These are phyloP conservation scores for Chlorocebus sabaeus DNA, from an alignment of 2,113 vertebrate genomes.

Conservation along the genomic window DNA sequence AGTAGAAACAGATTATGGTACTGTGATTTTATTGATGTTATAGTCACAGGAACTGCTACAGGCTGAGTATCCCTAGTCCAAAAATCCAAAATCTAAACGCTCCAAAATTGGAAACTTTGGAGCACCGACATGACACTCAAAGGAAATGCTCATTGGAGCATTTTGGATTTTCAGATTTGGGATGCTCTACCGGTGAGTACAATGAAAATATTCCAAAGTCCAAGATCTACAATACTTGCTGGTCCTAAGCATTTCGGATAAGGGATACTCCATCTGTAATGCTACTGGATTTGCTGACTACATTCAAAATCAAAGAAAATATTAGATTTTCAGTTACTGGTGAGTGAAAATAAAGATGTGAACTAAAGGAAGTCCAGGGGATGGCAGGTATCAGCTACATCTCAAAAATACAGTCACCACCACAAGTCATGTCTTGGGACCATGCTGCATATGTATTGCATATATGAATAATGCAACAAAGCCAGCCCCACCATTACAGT, in stretches of 20 bases:
- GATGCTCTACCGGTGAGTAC: background rate
- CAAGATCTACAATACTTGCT: background rate
- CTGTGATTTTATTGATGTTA: background rate
- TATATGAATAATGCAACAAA: background rate
- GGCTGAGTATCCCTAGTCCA: background rate
- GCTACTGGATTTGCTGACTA: background rate
- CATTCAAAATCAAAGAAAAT: background rate
- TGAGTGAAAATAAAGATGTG: background rate
- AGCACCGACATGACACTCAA: background rate
- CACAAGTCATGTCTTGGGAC: background rate
- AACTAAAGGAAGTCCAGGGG: background rate
- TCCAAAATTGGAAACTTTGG: background rate
- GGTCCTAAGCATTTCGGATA: background rate
- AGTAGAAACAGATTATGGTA: background rate
- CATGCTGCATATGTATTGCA: fast-evolving
- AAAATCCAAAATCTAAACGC: background rate
- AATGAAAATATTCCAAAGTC: background rate
- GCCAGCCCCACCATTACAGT: background rate
- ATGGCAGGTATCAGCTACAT: background rate
- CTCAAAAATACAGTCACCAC: background rate
- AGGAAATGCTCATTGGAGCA: background rate
- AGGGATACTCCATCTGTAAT: background rate
- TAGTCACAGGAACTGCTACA: background rate
- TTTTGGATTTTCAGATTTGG: background rate
- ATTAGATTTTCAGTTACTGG: background rate